Base-by-base conservation (phyloP, 2,888 invertebrate genomes). In the Malacosoma neustria region DNA sequence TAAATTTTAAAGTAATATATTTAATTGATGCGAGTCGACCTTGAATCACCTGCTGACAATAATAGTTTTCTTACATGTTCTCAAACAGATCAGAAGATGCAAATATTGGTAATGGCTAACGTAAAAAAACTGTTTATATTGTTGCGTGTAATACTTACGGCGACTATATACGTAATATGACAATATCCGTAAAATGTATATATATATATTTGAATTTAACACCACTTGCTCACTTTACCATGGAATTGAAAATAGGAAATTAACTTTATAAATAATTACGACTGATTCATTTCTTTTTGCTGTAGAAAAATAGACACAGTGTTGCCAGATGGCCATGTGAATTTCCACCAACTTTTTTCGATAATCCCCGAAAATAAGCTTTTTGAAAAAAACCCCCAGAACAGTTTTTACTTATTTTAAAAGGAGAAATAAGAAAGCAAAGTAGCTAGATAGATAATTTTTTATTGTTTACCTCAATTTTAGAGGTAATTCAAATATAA, bases 21-120 rank as follows among this genome's bases (percentile, higher is more conserved):
- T 61, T 56, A 45, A 41, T 49, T 39, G 42, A 45, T 46, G 47
- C 49, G 46, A 49, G 40, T 41, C 50, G 67, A 61, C 72, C 72
- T 77, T 72, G 71, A 53, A 60, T 72, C 71, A 72, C 65, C 65
- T 73, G 61, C 57, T 47, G 57, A 64, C 57, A 66, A 70, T 57
- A 70, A 69, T 66, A 70, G 61, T 54, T 57, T 57, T 50, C 51
- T 56, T 51, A 49, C 51, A 57, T 56, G 53, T 54, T 52, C 51
- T 59, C 48, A 62, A 42, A 50, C 46, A 49, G 54, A 53, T 49
- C 49, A 51, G 33, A 48, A 54, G 41, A 47, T 51, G 48, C 43
- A 51, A 56, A 52, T 45, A 46, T 39, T 42, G 39, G 40, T 32
- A 43, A 32, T 40, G 15, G 34, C 33, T 14, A 39, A 44, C 29